Evolutionary conservation across 2,797 vertebrate species (phyloP).

Genomic region (Botia almorhae): DNA sequence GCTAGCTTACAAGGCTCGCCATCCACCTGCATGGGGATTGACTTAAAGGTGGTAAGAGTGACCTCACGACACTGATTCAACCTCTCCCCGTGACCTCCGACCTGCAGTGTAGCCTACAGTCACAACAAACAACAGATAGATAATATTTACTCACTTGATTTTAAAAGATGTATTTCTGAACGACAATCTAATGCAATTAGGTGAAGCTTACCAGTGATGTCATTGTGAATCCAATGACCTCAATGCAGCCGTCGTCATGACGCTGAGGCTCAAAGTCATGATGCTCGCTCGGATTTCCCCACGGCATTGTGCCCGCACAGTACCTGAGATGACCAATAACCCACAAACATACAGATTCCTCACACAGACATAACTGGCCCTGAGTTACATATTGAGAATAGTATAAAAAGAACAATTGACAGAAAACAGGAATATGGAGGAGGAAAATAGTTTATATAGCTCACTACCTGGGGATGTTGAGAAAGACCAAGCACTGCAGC

Average conservation of each 20-base stretch:
- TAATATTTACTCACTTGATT: neutral
- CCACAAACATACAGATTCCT: conserved; percentile 32
- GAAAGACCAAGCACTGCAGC: conserved; percentile 93
- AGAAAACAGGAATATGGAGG: neutral
- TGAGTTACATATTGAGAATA: conserved; percentile 2
- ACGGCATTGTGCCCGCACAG: conserved; percentile 95
- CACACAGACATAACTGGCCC: conserved; percentile 27
- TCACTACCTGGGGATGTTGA: conserved; percentile 92
- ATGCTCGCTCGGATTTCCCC: conserved; percentile 94
- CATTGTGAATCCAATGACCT: conserved; percentile 97
- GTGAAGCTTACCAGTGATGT: conserved; percentile 86
- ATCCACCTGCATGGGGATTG: conserved; percentile 93
- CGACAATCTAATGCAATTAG: neutral
- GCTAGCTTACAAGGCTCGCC: conserved; percentile 92
- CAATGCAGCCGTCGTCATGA: conserved; percentile 94
- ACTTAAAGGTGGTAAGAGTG: conserved; percentile 88
- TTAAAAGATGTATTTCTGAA: neutral
- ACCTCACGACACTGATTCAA: conserved; percentile 92
- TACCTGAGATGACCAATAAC: conserved; percentile 76
- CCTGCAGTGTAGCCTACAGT: conserved; percentile 89
- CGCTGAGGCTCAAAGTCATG: conserved; percentile 94
- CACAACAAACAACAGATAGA: neutral
- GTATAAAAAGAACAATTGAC: neutral
- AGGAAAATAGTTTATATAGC: conserved; percentile 41
- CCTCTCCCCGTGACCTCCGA: conserved; percentile 93